These are phyloP conservation scores for Dendronephthya gigantea DNA, from an alignment of 64 coral and sea anemone genomes.

Conservation along the genomic window DNA sequence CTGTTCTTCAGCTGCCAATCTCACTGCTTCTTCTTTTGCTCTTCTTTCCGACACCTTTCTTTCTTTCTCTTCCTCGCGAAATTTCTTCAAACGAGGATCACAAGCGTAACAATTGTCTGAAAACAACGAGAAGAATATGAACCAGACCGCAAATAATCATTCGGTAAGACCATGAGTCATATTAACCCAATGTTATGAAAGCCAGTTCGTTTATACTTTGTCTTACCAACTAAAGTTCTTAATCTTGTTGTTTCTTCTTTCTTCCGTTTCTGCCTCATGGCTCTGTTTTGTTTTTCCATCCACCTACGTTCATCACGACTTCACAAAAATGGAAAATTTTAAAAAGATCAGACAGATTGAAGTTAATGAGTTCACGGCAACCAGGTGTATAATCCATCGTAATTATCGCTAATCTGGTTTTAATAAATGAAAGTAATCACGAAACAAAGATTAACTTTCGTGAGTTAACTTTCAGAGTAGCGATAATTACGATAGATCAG, in stretches of 20 bases:
- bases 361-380: too few species aligned
- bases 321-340: neutral
- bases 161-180: neutral
- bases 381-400: too few species aligned
- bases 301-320: slow-evolving; percentile 88
- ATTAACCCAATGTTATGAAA: too few species aligned
- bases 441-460: too few species aligned
- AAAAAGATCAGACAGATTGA: too few species aligned
- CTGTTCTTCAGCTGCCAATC: slow-evolving; percentile 66
- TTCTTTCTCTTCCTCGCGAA: slow-evolving; percentile 88
- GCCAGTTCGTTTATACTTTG: neutral
- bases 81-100: slow-evolving; percentile 80
- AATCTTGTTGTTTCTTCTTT: slow-evolving; percentile 78
- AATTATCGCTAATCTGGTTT: too few species aligned
- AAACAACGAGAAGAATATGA: neutral
- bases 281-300: slow-evolving; percentile 98
- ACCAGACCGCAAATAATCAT: neutral
- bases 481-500: too few species aligned
- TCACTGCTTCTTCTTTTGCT: slow-evolving; percentile 86
- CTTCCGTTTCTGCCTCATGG: slow-evolving; percentile 79
- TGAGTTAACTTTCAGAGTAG: too few species aligned
- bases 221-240: slow-evolving; percentile 63
- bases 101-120: slow-evolving; percentile 76
- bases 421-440: too few species aligned
- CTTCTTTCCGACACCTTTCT: slow-evolving; percentile 85